A percentile compares a stretch with the other conserved stretches of the same genome.
Conservation (phyloP, 2,888 invertebrate species). For the Corbicula japonica region DNA sequence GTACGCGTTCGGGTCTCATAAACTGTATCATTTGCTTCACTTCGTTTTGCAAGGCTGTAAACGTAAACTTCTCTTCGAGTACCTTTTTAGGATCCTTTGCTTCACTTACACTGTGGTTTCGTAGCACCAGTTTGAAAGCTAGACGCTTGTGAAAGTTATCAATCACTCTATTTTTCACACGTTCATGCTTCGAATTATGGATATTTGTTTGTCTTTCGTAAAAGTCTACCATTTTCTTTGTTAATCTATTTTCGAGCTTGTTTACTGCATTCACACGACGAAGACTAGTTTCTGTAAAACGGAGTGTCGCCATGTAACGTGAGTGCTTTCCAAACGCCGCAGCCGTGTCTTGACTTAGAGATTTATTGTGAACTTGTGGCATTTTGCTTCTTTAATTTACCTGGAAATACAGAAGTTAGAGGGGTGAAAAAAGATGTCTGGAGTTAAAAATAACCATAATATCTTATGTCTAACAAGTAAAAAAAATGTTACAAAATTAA, state of each 20-base stretch:
- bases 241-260: conserved; percentile 55
- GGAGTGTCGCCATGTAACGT: conserved; percentile 65
- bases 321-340: conserved; percentile 67
- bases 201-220: conserved; percentile 59
- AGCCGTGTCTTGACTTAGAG: conserved; percentile 14
- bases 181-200: conserved; percentile 44
- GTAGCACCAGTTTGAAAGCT: conserved; percentile 73
- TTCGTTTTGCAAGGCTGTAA: conserved; percentile 68
- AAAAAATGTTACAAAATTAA: too few species aligned
- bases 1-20: conserved; percentile 68
- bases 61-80: conserved; percentile 69
- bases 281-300: conserved; percentile 61
- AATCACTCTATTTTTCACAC: conserved; percentile 53
- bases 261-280: conserved; percentile 66
- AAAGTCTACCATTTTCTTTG: conserved; percentile 58
- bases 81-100: conserved; percentile 68
- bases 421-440: too few species aligned
- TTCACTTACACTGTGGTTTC: conserved; percentile 65
- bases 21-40: conserved; percentile 69
- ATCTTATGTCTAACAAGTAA: too few species aligned
- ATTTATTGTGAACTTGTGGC: conserved; percentile 31
- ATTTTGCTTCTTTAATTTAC: too few species aligned
- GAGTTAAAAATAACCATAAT: too few species aligned
- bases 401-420: too few species aligned
- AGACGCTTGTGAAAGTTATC: conserved; percentile 62